phyloP scores from a whole-genome alignment of 2,888 invertebrate genomes.

The Yponomeuta malinellus region DNA sequence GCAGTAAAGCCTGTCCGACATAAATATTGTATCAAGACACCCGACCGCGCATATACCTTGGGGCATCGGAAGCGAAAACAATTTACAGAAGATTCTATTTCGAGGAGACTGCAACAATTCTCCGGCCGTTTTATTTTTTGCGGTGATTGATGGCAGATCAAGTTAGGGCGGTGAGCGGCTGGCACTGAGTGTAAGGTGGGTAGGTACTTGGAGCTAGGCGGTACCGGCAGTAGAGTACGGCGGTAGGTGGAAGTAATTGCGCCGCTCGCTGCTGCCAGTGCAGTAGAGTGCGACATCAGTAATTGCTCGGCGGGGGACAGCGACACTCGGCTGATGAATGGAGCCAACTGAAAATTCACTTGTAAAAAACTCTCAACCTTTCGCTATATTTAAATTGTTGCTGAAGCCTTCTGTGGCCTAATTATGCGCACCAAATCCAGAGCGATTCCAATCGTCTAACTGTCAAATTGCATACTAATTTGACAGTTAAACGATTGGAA shows the following conservation, averaged over 20 bases:
- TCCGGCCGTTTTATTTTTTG: slow-evolving; percentile 9
- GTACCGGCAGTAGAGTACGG: not conserved
- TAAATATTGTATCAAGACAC: slow-evolving; percentile 11
- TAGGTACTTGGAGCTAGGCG: not conserved
- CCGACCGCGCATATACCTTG: not conserved
- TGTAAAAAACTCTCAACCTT: slow-evolving; percentile 52
- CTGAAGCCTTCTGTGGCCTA: too few relatives aligned
- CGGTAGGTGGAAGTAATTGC: slow-evolving; percentile 47
- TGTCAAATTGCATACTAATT: too few relatives aligned
- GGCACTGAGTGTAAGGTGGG: not conserved
- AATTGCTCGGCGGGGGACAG: slow-evolving; percentile 61
- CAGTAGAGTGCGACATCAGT: slow-evolving; percentile 64
- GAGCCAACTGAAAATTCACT: slow-evolving; percentile 45
- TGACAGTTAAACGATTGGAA: too few relatives aligned
- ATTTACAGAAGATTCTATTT: slow-evolving; percentile 14
- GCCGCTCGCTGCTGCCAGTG: slow-evolving; percentile 34
- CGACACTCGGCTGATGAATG: slow-evolving; percentile 66
- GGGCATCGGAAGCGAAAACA: slow-evolving; percentile 3
- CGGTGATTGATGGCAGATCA: not conserved
- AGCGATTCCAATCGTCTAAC: too few relatives aligned
- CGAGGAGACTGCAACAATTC: slow-evolving; percentile 5
- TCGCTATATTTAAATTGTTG: slow-evolving; percentile 59
- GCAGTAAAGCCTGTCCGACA: not conserved
- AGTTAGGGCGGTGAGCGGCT: not conserved
- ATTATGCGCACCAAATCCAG: too few relatives aligned